phyloP scores from a whole-genome alignment of 2,888 invertebrate species.

The Sinotaia quadrata region DNA sequence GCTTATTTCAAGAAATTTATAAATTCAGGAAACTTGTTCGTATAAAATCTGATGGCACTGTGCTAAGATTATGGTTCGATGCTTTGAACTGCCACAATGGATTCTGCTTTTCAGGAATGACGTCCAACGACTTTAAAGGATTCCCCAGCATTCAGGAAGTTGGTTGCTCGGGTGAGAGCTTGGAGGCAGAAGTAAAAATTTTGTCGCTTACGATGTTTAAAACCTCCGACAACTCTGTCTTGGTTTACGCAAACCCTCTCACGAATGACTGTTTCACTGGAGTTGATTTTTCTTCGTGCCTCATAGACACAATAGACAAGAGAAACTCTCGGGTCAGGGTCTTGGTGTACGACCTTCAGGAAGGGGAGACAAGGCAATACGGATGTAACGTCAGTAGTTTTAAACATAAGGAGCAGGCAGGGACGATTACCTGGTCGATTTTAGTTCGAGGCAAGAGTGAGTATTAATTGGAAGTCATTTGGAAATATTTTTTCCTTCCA shows the following conservation, averaged over 20 bases:
- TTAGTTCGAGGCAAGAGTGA: neutral
- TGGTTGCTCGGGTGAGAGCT: constrained; percentile 8
- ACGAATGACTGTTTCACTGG: constrained; percentile 16
- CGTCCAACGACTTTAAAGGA: constrained; percentile 4
- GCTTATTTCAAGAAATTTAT: too few relatives aligned
- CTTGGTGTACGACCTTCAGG: constrained; percentile 14
- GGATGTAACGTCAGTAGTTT: constrained; percentile 8
- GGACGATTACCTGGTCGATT: neutral
- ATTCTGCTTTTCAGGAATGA: constrained; percentile 17
- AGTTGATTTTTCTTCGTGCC: constrained; percentile 7
- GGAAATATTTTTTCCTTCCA: too few relatives aligned
- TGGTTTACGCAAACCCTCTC: constrained; percentile 10
- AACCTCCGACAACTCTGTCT: neutral
- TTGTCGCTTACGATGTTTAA: constrained; percentile 15
- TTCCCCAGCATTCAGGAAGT: constrained; percentile 26
- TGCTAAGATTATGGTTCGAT: too few relatives aligned
- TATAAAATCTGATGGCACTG: too few relatives aligned
- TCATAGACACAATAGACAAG: neutral
- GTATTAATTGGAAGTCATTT: neutral
- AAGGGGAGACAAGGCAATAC: constrained; percentile 16
- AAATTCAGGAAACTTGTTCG: too few relatives aligned
- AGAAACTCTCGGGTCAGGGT: constrained; percentile 9
- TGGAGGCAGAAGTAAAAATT: constrained; percentile 15
- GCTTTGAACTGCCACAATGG: too few relatives aligned
- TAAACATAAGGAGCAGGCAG: neutral